Conservation (phyloP, 2,888 invertebrate genomes). For the Colletes collaris region DNA sequence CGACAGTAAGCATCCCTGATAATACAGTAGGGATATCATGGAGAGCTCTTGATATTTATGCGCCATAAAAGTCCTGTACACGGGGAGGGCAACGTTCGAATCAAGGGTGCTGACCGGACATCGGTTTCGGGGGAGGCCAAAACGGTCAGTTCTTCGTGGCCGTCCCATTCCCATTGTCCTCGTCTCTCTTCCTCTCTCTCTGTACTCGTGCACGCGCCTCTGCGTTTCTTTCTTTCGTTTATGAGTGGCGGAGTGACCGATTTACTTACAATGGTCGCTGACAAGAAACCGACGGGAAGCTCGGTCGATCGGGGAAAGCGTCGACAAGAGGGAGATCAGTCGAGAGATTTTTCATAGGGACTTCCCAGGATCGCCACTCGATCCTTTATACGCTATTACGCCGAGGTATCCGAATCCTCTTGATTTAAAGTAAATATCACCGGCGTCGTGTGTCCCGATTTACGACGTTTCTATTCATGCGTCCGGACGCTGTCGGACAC, state of each 20-base stretch:
- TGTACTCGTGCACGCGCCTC: slow-evolving; percentile 22
- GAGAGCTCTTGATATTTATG: slow-evolving; percentile 82
- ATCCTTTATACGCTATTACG: slow-evolving; percentile 50
- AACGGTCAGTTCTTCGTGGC: slow-evolving; percentile 65
- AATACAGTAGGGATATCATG: slow-evolving; percentile 80
- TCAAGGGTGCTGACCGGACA: slow-evolving; percentile 81
- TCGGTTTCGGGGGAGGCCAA: slow-evolving; percentile 76
- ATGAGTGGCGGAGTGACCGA: slow-evolving; percentile 79
- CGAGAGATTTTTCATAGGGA: slow-evolving; percentile 41
- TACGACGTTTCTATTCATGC: slow-evolving; percentile 37
- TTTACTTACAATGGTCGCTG: slow-evolving; percentile 79
- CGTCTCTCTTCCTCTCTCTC: slow-evolving; percentile 35
- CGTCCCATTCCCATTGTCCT: slow-evolving; percentile 43
- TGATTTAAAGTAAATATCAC: slow-evolving; percentile 44
- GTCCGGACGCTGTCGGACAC: slow-evolving; percentile 2
- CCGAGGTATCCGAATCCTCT: background rate
- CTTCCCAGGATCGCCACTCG: slow-evolving; percentile 38
- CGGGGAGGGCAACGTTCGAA: slow-evolving; percentile 75
- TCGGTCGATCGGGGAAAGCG: slow-evolving; percentile 43
- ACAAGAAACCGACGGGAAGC: slow-evolving; percentile 62
- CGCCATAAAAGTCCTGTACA: slow-evolving; percentile 81
- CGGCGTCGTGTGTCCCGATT: slow-evolving; percentile 24
- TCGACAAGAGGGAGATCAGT: slow-evolving; percentile 55
- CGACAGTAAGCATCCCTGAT: slow-evolving; percentile 77
- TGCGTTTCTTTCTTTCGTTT: slow-evolving; percentile 71